Base-by-base conservation (phyloP, 2,797 vertebrate species). In the Periophthalmus magnuspinnatus region DNA sequence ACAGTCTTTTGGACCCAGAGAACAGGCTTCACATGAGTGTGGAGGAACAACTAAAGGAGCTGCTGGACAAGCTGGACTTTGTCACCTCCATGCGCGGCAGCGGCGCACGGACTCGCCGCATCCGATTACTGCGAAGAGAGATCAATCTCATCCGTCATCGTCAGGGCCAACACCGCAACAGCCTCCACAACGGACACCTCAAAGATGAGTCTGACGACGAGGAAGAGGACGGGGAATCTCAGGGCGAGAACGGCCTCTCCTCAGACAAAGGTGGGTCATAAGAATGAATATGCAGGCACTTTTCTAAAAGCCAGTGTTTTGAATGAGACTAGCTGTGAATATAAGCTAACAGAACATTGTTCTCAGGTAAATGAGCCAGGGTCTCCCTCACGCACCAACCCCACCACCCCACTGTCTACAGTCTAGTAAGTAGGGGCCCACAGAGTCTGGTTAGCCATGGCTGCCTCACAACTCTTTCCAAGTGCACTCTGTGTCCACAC, bases 51-150 rank as follows among this genome's bases (percentile, higher is more conserved):
- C 91, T 99, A 84, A 97, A 97, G 88, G 95, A 95, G 85, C 92
- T 99, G 79, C 86, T 99, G 64, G 97, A 98, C 85, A 98, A 98
- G 85, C 86, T 99, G 80, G 97, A 99, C 89, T 88, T 95, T 50
- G 96, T 98, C 81, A 93, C 92, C 45, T 90, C 94, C 78, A 95
- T 97, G 95, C 86, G 96, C 8, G 95, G 95, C 78, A 99, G 97
- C 0, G 96, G 96, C 0, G 96, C 96, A 38, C 93, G 97, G 2
- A 96, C 96, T 0, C 95, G 95, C 16, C 96, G 97, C 11, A 88
- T 99, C 41, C 94, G 96, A 41, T 92, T 97, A 66, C 93, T 99
- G 41, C 94, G 96, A 9, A 91, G 95, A 0, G 97, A 99, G 89
- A 99, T 99, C 91, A 98, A 98, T 90, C 88, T 17, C 83, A 77